Percentiles rank a stretch among this genome's conserved stretches.
Conservation (phyloP, 2,888 invertebrate species). For the Drosophila pseudotalamancana region DNA sequence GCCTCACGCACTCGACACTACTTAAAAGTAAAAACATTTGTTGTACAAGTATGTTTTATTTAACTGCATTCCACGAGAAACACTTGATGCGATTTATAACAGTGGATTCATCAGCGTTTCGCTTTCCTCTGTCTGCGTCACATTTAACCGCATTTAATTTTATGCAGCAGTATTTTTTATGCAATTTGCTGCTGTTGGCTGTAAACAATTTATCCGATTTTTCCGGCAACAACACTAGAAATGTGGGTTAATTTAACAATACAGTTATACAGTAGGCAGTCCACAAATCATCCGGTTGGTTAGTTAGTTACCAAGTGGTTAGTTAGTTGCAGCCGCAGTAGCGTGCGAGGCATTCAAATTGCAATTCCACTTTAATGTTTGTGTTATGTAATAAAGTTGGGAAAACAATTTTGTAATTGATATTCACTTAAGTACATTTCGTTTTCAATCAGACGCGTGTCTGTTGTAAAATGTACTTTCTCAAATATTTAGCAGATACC, state of each 20-base stretch:
- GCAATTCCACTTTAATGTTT: conserved; percentile 50
- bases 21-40: conserved; percentile 34
- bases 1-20: conserved; percentile 35
- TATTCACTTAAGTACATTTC: conserved; percentile 47
- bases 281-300: conserved; percentile 49
- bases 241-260: conserved; percentile 53
- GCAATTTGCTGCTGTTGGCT: conserved; percentile 21
- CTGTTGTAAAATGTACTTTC: conserved; percentile 56
- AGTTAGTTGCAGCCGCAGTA: conserved; percentile 8
- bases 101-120: conserved; percentile 25
- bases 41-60: conserved; percentile 31
- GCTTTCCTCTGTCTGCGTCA: conserved; percentile 23
- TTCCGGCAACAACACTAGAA: conserved; percentile 28
- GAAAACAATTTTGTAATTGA: conserved; percentile 64
- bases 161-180: conserved; percentile 57
- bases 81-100: conserved; percentile 31
- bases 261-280: conserved; percentile 28
- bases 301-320: conserved; percentile 20
- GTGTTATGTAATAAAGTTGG: conserved; percentile 48
- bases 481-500: conserved; percentile 3
- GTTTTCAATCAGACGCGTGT: conserved; percentile 58
- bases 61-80: conserved; percentile 53
- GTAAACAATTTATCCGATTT: conserved; percentile 50
- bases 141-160: conserved; percentile 51
- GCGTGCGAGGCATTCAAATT: conserved; percentile 77